Evolutionary conservation across 2,113 vertebrate species (phyloP).

Genomic region (Corythornis cristatus): DNA sequence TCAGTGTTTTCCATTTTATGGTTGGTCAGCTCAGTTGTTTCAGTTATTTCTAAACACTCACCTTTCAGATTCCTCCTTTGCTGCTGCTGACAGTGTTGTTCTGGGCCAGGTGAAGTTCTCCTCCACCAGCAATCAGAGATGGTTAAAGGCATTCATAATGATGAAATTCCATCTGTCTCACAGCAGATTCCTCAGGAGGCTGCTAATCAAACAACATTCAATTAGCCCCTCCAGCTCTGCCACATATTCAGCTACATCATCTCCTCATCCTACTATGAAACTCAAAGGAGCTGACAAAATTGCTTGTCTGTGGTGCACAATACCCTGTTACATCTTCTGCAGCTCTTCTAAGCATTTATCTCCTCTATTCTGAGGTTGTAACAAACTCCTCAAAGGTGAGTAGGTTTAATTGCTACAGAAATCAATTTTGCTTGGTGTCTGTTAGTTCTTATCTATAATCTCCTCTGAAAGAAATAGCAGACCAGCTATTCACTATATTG

Average conservation of each 20-base stretch:
- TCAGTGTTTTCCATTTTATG: neutral
- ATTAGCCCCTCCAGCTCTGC: conserved; percentile 58
- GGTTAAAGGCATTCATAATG: conserved; percentile 30
- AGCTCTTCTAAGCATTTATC: conserved; percentile 1
- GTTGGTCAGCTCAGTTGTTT: neutral
- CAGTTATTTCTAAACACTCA: neutral
- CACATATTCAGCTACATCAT: conserved; percentile 41
- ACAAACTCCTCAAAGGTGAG: conserved; percentile 31
- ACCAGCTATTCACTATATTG: neutral
- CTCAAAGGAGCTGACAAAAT: neutral
- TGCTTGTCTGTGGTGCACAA: neutral
- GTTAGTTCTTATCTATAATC: conserved; percentile 37
- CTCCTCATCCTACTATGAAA: conserved; percentile 23
- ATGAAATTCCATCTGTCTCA: conserved; percentile 66
- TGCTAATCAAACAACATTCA: conserved; percentile 67
- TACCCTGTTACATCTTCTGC: neutral
- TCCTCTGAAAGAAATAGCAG: neutral
- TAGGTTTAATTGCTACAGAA: conserved; percentile 42
- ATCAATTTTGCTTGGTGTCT: conserved; percentile 23
- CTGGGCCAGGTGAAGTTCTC: conserved; percentile 53
- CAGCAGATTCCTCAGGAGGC: conserved; percentile 57
- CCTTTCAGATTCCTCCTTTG: neutral
- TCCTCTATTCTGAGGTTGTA: conserved; percentile 9
- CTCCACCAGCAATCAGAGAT: conserved; percentile 1
- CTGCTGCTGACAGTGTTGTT: neutral